Conservation (phyloP, 2,888 invertebrate species). For the Mycogona germanica region DNA sequence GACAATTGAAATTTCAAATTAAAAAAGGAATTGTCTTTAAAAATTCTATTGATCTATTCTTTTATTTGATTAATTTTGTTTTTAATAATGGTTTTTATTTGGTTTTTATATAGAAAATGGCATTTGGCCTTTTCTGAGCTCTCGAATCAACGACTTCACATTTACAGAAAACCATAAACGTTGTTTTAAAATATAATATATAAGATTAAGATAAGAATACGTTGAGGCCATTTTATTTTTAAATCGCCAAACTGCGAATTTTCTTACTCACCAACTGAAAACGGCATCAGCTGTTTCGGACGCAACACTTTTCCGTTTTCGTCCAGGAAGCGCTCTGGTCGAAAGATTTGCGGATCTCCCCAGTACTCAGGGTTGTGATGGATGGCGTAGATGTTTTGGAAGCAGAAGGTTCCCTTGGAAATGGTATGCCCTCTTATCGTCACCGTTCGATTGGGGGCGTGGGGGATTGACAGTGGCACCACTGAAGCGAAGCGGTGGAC, state of each 20-base stretch:
- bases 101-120: too few species aligned
- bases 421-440: constrained; percentile 27
- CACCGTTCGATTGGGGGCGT: constrained; percentile 25
- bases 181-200: too few species aligned
- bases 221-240: too few species aligned
- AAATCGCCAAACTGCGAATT: background rate
- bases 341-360: constrained; percentile 21
- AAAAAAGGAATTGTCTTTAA: too few species aligned
- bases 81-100: too few species aligned
- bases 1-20: too few species aligned
- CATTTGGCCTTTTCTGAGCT: too few species aligned
- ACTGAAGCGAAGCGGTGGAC: constrained; percentile 26
- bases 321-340: constrained; percentile 22
- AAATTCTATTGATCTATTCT: too few species aligned
- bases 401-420: constrained; percentile 25
- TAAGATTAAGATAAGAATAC: too few species aligned
- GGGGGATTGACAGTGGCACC: constrained; percentile 25
- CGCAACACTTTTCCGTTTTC: constrained; percentile 5
- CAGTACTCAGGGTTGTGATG: constrained; percentile 19
- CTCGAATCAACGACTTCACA: too few species aligned
- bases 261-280: constrained; percentile 9
- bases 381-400: constrained; percentile 25
- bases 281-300: constrained; percentile 11
- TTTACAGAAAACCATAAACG: too few species aligned
- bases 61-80: too few species aligned